Evolutionary conservation across 2,113 vertebrate species (phyloP), one percentile per base, ranked within the genome.

Genomic region (Trachemys scripta): DNA sequence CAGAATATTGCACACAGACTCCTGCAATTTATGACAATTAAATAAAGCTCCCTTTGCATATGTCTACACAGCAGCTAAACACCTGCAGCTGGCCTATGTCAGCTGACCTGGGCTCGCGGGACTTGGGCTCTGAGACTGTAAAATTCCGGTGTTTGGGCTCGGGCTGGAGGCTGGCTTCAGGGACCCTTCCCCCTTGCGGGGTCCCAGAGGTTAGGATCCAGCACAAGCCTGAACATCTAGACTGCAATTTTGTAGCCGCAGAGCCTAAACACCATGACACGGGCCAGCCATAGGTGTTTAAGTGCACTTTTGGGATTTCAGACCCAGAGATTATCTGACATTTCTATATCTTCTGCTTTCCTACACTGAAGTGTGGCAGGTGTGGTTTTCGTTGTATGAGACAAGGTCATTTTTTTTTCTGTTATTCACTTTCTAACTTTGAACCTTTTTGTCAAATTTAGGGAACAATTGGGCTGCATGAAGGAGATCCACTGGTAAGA

Each of bases 401-500:
- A 45, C 45, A 80, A 49, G 29, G 38, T 85, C 14, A 62, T 59
- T 53, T 78, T 69, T 69, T 57, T 88, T 92, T 59, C 42, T 80
- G 92, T 90, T 90, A 80, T 96, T 95, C 4, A 89, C 16, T 91
- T 89, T 92, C 31, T 93, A 80, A 96, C 62, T 95, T 93, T 50
- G 69, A 83, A 89, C 65, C 87, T 97, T 97, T 97, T 96, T 2
- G 72, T 97, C 96, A 95, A 25, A 92, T 96, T 97, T 97, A 99
- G 98, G 98, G 98, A 90, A 97, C 98, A 47, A 98, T 98, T 95
- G 98, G 98, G 17, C 96, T 98, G 95, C 98, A 97, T 91, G 98
- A 98, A 91, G 98, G 98, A 4, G 98, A 98, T 62, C 97, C 98
- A 10, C 29, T 99, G 98, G 98, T 99, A 98, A 98, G 98, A 95